Evolutionary conservation across 2,113 vertebrate genomes (phyloP).

Genomic region (Synodontis membranacea): DNA sequence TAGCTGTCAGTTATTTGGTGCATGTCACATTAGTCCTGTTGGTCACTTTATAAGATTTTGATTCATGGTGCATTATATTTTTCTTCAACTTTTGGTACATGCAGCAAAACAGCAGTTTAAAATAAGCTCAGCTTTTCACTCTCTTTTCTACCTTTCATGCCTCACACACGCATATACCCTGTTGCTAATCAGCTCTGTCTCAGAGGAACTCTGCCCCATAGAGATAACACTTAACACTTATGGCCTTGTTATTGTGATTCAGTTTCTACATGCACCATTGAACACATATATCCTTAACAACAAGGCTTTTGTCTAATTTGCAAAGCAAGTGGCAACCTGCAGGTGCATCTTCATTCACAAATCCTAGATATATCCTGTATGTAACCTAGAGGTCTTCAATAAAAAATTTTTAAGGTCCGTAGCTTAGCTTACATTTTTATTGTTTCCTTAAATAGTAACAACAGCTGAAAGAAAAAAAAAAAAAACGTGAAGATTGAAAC

Average conservation of each 20-base stretch:
- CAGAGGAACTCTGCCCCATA: conserved; percentile 50
- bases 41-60: neutral
- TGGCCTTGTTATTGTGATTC: conserved; percentile 60
- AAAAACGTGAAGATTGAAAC: neutral
- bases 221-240: conserved; percentile 60
- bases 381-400: neutral
- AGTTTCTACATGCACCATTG: conserved; percentile 46
- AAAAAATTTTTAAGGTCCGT: neutral
- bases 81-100: neutral
- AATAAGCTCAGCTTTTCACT: neutral
- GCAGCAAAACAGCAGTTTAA: neutral
- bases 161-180: conserved; percentile 3
- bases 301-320: neutral
- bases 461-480: neutral
- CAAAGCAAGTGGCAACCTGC: neutral
- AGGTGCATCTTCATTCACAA: conserved; percentile 25
- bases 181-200: conserved; percentile 57
- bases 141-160: neutral
- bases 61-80: neutral
- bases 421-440: neutral
- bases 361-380: neutral
- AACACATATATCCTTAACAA: conserved; percentile 22
- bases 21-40: neutral
- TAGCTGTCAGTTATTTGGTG: neutral
- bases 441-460: neutral